Evolutionary conservation across 1,140 invertebrate species (phyloP).

Genomic region (Pseudomyrmex pallidus): DNA sequence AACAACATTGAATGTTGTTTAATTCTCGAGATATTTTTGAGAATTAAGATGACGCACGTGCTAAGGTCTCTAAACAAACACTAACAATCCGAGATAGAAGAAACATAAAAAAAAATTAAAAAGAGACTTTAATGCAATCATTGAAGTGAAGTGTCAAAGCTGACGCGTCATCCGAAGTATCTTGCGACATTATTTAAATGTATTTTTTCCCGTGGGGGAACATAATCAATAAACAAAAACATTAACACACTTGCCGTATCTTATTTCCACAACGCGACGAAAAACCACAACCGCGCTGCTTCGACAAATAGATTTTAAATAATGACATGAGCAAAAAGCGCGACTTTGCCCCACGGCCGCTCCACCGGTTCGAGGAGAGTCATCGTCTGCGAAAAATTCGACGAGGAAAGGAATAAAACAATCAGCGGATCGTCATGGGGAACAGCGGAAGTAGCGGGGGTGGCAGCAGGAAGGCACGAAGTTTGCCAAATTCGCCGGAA

Average conservation of each 20-base stretch:
- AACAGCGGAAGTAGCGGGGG: conserved; percentile 84
- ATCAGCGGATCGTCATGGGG: conserved; percentile 84
- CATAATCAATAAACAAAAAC: background rate
- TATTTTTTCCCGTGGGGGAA: too few species aligned
- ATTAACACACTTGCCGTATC: conserved; percentile 12
- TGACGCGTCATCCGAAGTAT: background rate
- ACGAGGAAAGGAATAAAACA: background rate
- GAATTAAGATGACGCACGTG: background rate
- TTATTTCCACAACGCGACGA: background rate
- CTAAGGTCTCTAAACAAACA: too few species aligned
- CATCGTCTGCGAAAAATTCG: conserved; percentile 13
- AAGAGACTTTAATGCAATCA: background rate
- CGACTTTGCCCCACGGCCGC: background rate
- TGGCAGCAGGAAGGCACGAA: conserved; percentile 86
- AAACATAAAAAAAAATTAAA: background rate
- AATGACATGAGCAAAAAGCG: conserved; percentile 9
- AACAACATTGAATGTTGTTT: background rate
- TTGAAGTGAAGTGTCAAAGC: conserved; percentile 12
- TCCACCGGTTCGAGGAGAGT: background rate
- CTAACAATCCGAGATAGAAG: background rate
- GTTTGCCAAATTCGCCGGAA: conserved; percentile 89
- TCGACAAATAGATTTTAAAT: background rate
- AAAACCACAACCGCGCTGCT: background rate
- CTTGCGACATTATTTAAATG: background rate
- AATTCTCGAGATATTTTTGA: conserved; percentile 25